Evolutionary conservation across 53 echinoderm and acorn worm genomes (phyloP).

Genomic region (Paelopatides confundens): DNA sequence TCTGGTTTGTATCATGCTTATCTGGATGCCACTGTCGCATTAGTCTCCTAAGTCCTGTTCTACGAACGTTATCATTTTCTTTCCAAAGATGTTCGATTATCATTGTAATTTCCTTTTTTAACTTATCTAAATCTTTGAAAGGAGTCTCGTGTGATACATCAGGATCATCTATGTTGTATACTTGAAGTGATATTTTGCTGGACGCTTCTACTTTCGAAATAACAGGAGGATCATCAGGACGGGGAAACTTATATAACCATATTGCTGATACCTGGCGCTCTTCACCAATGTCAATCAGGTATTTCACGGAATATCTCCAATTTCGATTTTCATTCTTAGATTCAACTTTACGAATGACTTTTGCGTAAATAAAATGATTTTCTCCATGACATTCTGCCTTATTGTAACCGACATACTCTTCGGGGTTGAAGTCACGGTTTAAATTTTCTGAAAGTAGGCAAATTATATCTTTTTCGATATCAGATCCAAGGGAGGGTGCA

Average conservation of each 20-base stretch:
- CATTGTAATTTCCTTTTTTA: slow-evolving; percentile 26
- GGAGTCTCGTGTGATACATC: not conserved
- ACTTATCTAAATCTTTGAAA: slow-evolving; percentile 23
- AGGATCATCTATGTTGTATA: not conserved
- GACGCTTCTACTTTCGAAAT: not conserved
- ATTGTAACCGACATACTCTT: slow-evolving; percentile 24
- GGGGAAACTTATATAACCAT: not conserved
- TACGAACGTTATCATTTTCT: slow-evolving; percentile 21
- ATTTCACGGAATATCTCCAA: not conserved
- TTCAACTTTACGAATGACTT: not conserved
- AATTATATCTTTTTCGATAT: not conserved
- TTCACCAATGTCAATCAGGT: not conserved
- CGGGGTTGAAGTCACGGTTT: not conserved
- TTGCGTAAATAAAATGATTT: slow-evolving; percentile 8
- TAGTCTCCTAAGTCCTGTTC: slow-evolving; percentile 41
- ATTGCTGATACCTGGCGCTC: not conserved
- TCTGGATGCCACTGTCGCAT: slow-evolving; percentile 65
- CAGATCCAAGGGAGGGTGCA: not conserved
- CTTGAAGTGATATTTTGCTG: not conserved
- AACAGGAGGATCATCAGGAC: not conserved
- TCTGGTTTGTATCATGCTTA: slow-evolving; percentile 35
- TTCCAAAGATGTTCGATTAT: slow-evolving; percentile 57
- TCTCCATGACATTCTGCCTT: not conserved
- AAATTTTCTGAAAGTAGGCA: not conserved
- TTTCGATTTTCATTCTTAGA: not conserved